These are phyloP conservation scores for Dichetophora obliterata DNA, from an alignment of 2,888 invertebrate species.

Conservation along the genomic window DNA sequence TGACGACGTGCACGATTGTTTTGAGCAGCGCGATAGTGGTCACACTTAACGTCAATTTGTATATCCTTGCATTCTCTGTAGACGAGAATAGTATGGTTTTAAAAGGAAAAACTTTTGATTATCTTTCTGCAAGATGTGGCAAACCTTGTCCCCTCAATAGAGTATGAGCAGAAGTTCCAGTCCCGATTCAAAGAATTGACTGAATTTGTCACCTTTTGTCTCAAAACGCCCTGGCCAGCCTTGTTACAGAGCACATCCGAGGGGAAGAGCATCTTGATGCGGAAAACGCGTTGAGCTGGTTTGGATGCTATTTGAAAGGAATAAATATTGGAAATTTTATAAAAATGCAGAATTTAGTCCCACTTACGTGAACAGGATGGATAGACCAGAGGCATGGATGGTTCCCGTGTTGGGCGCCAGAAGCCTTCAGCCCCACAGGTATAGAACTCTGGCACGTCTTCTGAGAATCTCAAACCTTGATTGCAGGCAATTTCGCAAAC, in stretches of 20 bases:
- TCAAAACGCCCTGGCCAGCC: conserved; percentile 91
- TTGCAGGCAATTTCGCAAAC: conserved; percentile 92
- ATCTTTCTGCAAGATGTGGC: background rate
- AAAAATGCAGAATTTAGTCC: background rate
- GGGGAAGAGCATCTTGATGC: conserved; percentile 94
- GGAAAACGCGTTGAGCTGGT: conserved; percentile 95
- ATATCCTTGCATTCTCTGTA: conserved; percentile 90
- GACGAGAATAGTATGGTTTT: conserved; percentile 5
- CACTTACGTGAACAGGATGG: conserved; percentile 90
- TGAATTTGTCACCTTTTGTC: conserved; percentile 89
- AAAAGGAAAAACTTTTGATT: background rate
- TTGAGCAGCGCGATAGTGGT: conserved; percentile 75
- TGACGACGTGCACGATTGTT: conserved; percentile 78
- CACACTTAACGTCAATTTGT: conserved; percentile 92
- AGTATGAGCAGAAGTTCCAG: conserved; percentile 97
- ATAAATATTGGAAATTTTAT: background rate
- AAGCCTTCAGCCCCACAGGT: conserved; percentile 98
- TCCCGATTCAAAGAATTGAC: conserved; percentile 92
- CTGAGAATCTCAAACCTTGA: conserved; percentile 88
- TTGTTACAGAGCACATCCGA: conserved; percentile 96
- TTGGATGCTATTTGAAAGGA: conserved; percentile 75
- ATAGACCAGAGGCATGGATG: conserved; percentile 84
- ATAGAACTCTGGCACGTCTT: conserved; percentile 95
- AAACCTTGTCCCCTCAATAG: conserved; percentile 79
- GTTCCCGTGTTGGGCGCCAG: conserved; percentile 91